Conservation (phyloP, 2,888 invertebrate species). For the Torymus aiolomorphi region DNA sequence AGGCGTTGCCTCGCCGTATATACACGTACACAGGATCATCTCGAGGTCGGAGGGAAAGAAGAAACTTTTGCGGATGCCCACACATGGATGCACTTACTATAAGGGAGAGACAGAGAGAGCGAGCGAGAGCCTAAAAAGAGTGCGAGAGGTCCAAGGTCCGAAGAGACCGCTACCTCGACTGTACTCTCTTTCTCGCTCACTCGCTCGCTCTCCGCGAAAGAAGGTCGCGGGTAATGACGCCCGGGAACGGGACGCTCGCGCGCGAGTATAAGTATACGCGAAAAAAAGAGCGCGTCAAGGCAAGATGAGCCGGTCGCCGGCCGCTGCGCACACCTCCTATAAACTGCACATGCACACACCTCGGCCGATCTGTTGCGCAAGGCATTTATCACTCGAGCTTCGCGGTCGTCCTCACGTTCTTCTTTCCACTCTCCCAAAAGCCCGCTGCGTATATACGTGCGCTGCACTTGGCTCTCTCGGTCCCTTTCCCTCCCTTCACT, state of each 20-base stretch:
- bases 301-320: not conserved
- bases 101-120: slow-evolving; percentile 1
- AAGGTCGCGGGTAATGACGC: slow-evolving; percentile 39
- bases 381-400: slow-evolving; percentile 29
- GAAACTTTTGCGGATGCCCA: slow-evolving; percentile 4
- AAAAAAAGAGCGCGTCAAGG: not conserved
- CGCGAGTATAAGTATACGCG: not conserved
- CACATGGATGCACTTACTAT: not conserved
- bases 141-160: slow-evolving; percentile 35
- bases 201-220: not conserved
- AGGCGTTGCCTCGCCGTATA: too few species aligned
- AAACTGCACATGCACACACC: not conserved
- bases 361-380: slow-evolving; percentile 14
- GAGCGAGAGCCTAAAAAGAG: slow-evolving; percentile 22
- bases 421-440: slow-evolving; percentile 24
- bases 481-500: slow-evolving; percentile 47
- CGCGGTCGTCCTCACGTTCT: slow-evolving; percentile 52
- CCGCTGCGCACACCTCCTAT: too few species aligned
- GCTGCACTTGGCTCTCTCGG: slow-evolving; percentile 29
- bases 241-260: not conserved
- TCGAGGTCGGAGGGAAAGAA: not conserved
- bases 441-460: slow-evolving; percentile 2
- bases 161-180: slow-evolving; percentile 23
- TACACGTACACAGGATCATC: too few species aligned
- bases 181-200: slow-evolving; percentile 18